Conservation (phyloP, 2,888 invertebrate genomes). For the Polyommatus iphigenia region DNA sequence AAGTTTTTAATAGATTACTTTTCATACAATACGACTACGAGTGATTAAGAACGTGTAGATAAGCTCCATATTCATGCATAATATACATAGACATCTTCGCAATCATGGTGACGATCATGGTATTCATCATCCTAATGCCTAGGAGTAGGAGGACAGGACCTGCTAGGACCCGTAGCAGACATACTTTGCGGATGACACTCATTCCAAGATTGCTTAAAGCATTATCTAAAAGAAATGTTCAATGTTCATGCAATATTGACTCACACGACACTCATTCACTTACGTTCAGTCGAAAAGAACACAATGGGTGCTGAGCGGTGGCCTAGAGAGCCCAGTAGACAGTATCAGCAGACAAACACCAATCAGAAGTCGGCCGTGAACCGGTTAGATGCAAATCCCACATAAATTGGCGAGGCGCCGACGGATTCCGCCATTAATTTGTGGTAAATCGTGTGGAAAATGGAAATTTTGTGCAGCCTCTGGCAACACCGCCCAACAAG, state of each 20-base stretch:
- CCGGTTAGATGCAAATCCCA: constrained; percentile 69
- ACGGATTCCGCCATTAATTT: constrained; percentile 77
- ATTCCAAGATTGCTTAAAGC: no score
- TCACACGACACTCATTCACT: not conserved
- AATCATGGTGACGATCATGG: no score
- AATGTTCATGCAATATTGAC: not conserved
- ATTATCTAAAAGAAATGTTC: no score
- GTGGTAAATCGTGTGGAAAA: constrained; percentile 77
- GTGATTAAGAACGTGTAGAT: no score
- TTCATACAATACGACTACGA: no score
- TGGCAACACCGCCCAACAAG: constrained; percentile 59
- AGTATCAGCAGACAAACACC: constrained; percentile 46
- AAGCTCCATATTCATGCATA: no score
- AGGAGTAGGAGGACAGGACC: no score
- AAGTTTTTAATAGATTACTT: no score
- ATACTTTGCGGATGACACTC: no score
- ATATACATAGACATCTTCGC: no score
- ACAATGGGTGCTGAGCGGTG: not conserved
- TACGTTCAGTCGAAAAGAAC: not conserved
- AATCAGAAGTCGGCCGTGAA: constrained; percentile 55
- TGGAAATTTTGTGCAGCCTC: constrained; percentile 78
- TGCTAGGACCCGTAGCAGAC: no score
- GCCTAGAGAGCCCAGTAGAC: not conserved
- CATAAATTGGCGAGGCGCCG: constrained; percentile 72
- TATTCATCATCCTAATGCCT: no score